Evolutionary conservation across 2,113 vertebrate species (phyloP), one percentile per base, ranked within the genome.

Genomic region (Herpetotheres cachinnans): DNA sequence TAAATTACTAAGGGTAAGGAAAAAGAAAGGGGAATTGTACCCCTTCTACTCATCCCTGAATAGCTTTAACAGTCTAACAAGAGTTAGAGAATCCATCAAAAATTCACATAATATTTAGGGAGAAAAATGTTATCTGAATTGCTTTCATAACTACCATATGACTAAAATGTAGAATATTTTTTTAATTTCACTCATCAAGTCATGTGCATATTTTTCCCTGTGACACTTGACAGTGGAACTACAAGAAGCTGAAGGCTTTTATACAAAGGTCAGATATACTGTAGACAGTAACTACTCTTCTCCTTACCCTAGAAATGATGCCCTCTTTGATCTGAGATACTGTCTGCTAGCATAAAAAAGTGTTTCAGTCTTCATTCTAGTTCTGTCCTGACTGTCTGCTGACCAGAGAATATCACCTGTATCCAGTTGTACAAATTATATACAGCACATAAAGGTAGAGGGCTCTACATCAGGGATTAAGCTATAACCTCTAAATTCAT

Each of bases 191-290:
- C 16, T 88, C 42, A 70, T 86, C 79, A 83, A 87, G 63, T 66
- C 71, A 46, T 85, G 40, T 67, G 69, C 36, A 5, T 92, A 71
- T 90, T 72, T 90, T 86, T 82, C 69, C 52, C 42, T 84, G 25
- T 71, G 74, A 92, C 67, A 82, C 38, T 25, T 93, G 93, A 76
- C 74, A 40, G 72, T 55, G 6, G 58, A 93, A 95, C 90, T 92
- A 58, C 61, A 94, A 25, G 70, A 91, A 96, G 58, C 90, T 96
- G 78, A 78, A 79, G 83, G 77, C 44, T 96, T 92, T 93, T 91
- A 78, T 16, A 65, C 67, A 97, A 92, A 96, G 90, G 94, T 97
- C 96, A 97, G 17, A 70, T 82, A 38, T 52, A 61, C 78, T 78
- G 90, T 65, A 95, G 90, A 65, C 85, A 95, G 71, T 46, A 59